phyloP scores from a whole-genome alignment of 2,113 vertebrate species.

The Morone saxatilis region DNA sequence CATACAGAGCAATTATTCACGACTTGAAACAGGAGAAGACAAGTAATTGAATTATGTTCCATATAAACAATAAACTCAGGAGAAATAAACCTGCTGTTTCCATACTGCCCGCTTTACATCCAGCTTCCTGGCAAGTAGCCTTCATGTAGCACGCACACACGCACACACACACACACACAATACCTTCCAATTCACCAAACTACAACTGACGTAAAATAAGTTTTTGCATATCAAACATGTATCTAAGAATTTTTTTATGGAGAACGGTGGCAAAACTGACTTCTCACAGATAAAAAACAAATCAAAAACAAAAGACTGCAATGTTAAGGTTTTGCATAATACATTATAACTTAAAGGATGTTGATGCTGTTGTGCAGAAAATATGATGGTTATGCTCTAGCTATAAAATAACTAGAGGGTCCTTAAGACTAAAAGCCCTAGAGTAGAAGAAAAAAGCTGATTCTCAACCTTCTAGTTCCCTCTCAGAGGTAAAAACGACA shows the following conservation, averaged over 20 bases:
- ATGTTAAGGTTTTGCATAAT: not conserved
- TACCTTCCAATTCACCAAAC: not conserved
- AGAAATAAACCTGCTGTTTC: conserved; percentile 72
- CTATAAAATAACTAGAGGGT: too few relatives aligned
- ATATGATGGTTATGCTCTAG: not conserved
- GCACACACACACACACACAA: conserved; percentile 5
- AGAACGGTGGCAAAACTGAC: too few relatives aligned
- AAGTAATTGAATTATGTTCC: conserved; percentile 80
- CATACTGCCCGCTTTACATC: conserved; percentile 44
- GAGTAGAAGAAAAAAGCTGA: not conserved
- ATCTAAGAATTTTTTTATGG: too few relatives aligned
- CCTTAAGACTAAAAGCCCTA: too few relatives aligned
- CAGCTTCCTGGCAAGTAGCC: conserved; percentile 49
- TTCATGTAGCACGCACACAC: conserved; percentile 4
- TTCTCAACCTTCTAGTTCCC: not conserved
- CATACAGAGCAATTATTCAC: conserved; percentile 72
- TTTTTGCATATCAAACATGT: not conserved
- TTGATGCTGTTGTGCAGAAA: not conserved
- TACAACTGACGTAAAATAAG: not conserved
- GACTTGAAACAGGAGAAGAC: conserved; percentile 74
- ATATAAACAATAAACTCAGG: conserved; percentile 72
- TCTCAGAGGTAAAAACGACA: not conserved
- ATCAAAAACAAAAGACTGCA: too few relatives aligned
- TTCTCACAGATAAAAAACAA: too few relatives aligned
- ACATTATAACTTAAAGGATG: not conserved